Base-by-base conservation (phyloP, 2,113 vertebrate genomes). In the Dissostichus mawsoni region DNA sequence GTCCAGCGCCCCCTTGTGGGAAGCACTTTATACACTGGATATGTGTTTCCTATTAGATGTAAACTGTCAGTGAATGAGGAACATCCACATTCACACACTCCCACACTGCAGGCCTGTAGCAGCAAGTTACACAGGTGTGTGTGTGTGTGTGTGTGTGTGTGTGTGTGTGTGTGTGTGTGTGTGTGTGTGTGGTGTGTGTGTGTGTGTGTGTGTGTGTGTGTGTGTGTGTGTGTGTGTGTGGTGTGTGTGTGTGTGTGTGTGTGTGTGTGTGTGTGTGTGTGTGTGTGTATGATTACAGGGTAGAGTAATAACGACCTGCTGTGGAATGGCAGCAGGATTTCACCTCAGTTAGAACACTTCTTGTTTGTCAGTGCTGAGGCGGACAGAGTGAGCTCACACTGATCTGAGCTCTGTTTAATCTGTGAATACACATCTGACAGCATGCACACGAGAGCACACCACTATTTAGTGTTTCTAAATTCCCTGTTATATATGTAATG, bases 281-380 rank as follows among this genome's bases (percentile, higher is more conserved):
- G 62, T 66, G 62, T 57, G 17, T 58, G 75, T 62, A 57, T 73
- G 81, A 87, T 89, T 84, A 80, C 56, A 80, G 69, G 65, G 55
- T 74, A 36, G 2, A 17, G 58, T 87, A 89, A 82, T 87, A 52
- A 87, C 14, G 6, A 59, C 56, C 58, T 70, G 55, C 29, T 4
- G 10, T 57, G 52, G 57, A 48, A 75, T 50, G 23, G 6, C 25
- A 61, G 36, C 48, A 13, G 10, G 17, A 69, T 57, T 68, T 58
- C 20, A 33, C 59, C 41, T 41, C 51, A 33, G 36, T 36, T 57
- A 3, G 68, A 71, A 18, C 55, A 18, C 41, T 6, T 41, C 8
- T 7, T 66, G 50, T n/a, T 6, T 44, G 8, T 67, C 58, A 41
- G 47, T 29, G 5, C 36, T 41, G 8, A 41, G 36, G 29, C 29